phyloP scores from a whole-genome alignment of 2,888 invertebrate genomes.

The Rhimphoctona megacephalus region DNA sequence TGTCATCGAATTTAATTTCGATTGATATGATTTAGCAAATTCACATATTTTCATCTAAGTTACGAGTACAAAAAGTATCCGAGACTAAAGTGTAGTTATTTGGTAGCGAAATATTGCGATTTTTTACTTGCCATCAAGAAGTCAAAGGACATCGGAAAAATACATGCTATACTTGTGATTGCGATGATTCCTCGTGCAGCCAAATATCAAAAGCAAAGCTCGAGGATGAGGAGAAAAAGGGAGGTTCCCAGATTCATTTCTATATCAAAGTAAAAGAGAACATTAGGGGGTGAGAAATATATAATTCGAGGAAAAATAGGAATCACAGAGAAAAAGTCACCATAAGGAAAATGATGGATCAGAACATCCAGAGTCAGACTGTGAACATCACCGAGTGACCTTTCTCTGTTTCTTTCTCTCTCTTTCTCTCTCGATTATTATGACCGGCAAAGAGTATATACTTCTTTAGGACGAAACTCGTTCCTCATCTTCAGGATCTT shows the following conservation, averaged over 20 bases:
- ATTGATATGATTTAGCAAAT: too few relatives aligned
- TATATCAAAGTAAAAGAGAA: constrained; percentile 10
- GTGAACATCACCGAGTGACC: constrained; percentile 68
- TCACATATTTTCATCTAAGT: too few relatives aligned
- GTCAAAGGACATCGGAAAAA: neutral
- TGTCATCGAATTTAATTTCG: too few relatives aligned
- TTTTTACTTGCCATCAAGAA: neutral
- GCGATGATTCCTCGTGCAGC: constrained; percentile 9
- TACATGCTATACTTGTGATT: neutral
- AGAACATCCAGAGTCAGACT: constrained; percentile 51
- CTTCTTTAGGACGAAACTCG: constrained; percentile 26
- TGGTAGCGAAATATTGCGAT: neutral
- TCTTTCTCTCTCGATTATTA: constrained; percentile 76
- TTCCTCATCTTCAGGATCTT: constrained; percentile 55
- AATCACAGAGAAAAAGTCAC: constrained; percentile 8
- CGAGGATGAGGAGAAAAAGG: neutral
- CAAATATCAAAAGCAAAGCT: constrained; percentile 20
- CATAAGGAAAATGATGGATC: constrained; percentile 71
- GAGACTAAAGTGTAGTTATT: neutral
- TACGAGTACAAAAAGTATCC: neutral
- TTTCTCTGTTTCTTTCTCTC: neutral
- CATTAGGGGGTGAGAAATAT: constrained; percentile 66
- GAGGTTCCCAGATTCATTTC: neutral
- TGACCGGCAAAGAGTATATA: constrained; percentile 66
- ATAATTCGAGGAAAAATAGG: constrained; percentile 66